phyloP scores from a whole-genome alignment of 2,797 vertebrate species.

The Haliaeetus albicilla region DNA sequence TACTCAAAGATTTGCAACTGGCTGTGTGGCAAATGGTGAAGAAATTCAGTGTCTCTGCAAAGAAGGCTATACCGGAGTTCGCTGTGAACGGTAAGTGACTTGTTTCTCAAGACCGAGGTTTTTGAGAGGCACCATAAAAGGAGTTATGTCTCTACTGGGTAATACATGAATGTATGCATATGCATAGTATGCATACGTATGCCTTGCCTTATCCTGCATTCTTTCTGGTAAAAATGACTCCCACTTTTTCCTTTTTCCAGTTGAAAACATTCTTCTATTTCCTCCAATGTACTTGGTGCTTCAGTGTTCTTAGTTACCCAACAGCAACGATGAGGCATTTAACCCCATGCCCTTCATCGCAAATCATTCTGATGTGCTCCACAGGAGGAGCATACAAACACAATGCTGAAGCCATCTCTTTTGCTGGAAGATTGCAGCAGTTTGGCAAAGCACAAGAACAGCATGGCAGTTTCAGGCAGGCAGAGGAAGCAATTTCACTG shows the following conservation, averaged over 20 bases:
- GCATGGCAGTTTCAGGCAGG: neutral
- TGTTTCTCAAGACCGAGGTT: neutral
- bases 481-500: neutral
- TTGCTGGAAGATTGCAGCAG: neutral
- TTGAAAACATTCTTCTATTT: neutral
- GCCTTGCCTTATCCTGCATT: neutral
- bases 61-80: slow-evolving; percentile 83
- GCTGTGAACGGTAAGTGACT: slow-evolving; percentile 84
- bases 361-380: neutral
- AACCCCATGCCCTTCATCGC: neutral
- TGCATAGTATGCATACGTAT: neutral
- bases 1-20: slow-evolving; percentile 84
- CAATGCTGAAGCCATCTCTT: neutral
- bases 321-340: rapidly evolving
- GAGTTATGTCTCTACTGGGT: neutral
- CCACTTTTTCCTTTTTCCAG: neutral
- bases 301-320: neutral
- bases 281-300: neutral
- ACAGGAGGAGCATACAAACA: neutral
- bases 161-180: no score
- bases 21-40: slow-evolving; percentile 80
- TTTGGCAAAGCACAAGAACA: neutral
- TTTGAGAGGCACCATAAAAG: neutral
- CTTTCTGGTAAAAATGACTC: neutral
- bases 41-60: slow-evolving; percentile 85